A percentile compares a stretch with the other conserved stretches of the same genome.
phyloP scores from a whole-genome alignment of 1,140 invertebrate genomes.

The Pseudachorutes palmiensis region DNA sequence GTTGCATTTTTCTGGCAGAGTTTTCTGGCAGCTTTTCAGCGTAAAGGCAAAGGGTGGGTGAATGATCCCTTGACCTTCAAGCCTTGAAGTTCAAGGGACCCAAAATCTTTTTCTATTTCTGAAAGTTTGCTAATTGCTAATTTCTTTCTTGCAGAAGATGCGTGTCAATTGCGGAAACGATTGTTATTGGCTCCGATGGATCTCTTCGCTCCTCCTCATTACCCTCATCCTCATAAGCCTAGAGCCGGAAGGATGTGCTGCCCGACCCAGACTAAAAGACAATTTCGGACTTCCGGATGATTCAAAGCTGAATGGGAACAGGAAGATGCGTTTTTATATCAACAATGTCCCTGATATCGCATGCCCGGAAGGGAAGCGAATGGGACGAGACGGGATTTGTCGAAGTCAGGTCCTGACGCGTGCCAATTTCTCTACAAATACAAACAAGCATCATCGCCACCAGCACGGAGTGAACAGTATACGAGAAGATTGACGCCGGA shows the following conservation, averaged over 20 bases:
- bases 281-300: slow-evolving; percentile 3
- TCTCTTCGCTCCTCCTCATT: slow-evolving; percentile 1
- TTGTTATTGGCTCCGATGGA: neutral
- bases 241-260: neutral
- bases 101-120: neutral
- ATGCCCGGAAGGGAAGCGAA: neutral
- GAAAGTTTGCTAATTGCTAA: neutral
- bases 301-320: neutral
- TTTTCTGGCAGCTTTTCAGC: neutral
- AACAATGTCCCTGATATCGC: neutral
- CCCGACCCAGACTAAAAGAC: neutral
- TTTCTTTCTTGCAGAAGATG: slow-evolving; percentile 2
- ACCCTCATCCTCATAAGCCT: neutral
- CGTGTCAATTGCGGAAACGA: neutral
- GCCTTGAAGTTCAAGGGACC: neutral
- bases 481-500: neutral
- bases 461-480: neutral
- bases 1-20: too few relatives aligned
- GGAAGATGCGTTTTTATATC: neutral
- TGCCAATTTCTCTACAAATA: neutral
- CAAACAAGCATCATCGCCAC: neutral
- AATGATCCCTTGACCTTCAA: neutral
- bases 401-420: neutral
- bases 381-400: neutral
- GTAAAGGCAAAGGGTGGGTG: neutral